Percentiles rank a stretch among this genome's conserved stretches.
phyloP scores from a whole-genome alignment of 2,888 invertebrate genomes.

The Carpatolechia fugitivella region DNA sequence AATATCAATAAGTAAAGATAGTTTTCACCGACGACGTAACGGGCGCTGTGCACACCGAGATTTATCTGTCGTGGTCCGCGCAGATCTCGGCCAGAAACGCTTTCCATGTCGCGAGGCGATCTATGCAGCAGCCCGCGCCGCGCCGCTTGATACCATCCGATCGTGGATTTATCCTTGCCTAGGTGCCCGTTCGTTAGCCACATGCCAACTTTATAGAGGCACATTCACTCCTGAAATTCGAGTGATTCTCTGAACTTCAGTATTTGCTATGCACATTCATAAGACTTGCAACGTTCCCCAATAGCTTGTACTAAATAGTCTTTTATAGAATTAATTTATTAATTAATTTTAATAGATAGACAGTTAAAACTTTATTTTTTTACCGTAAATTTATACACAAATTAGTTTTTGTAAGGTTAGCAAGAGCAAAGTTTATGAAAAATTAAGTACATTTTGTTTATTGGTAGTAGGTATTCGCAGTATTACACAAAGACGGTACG shows the following conservation, averaged over 20 bases:
- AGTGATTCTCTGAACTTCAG: not conserved
- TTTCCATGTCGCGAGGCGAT: conserved; percentile 66
- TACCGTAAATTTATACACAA: too few species aligned
- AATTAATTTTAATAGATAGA: too few species aligned
- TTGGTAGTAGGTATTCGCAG: too few species aligned
- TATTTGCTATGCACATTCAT: too few species aligned
- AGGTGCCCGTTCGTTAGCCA: conserved; percentile 31
- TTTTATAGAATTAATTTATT: too few species aligned
- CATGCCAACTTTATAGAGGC: conserved; percentile 23
- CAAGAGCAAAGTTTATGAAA: not conserved
- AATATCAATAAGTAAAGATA: conserved; percentile 11
- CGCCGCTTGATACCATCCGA: conserved; percentile 43
- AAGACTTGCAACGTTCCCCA: too few species aligned
- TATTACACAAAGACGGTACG: conserved; percentile 11
- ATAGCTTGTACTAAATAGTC: too few species aligned
- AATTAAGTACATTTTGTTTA: not conserved
- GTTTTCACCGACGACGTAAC: conserved; percentile 42
- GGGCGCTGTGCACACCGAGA: conserved; percentile 43
- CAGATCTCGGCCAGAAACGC: conserved; percentile 58
- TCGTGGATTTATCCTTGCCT: conserved; percentile 40
- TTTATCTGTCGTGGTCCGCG: conserved; percentile 53
- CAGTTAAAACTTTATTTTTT: too few species aligned
- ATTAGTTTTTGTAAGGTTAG: not conserved
- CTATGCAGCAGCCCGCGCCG: conserved; percentile 37
- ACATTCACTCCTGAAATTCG: not conserved